These are phyloP conservation scores for Nephila pilipes DNA, from an alignment of 1,140 invertebrate genomes.

Conservation along the genomic window DNA sequence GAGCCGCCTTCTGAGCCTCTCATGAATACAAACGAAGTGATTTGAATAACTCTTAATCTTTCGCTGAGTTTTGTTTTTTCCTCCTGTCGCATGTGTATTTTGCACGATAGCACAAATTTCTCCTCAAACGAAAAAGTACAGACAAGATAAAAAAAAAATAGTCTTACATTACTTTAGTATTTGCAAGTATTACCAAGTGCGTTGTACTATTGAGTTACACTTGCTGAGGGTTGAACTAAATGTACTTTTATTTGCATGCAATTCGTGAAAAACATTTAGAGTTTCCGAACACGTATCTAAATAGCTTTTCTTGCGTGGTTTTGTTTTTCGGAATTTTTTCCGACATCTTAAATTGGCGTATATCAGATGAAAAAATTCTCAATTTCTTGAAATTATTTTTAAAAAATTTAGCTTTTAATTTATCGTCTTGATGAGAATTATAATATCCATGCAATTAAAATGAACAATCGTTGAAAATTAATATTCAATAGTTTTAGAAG, in stretches of 20 bases:
- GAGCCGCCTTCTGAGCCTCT: not conserved
- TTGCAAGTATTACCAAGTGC: not conserved
- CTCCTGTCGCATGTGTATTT: not conserved
- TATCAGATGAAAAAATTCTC: not conserved
- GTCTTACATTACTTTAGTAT: not conserved
- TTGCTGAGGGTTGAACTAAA: not conserved
- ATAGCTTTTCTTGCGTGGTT: not conserved
- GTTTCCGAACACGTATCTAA: not conserved
- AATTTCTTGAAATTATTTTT: too few species aligned
- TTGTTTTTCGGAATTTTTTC: not conserved
- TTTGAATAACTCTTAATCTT: conserved; percentile 50
- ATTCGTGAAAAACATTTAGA: conserved; percentile 5
- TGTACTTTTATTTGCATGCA: not conserved
- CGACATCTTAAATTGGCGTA: not conserved
- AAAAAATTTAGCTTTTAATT: too few species aligned
- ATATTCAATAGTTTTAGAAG: too few species aligned
- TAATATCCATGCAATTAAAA: too few species aligned
- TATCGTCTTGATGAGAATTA: too few species aligned
- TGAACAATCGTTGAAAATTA: too few species aligned
- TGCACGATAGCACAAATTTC: not conserved
- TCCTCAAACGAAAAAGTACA: not conserved
- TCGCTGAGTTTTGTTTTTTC: conserved; percentile 20
- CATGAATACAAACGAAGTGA: conserved; percentile 51
- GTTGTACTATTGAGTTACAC: not conserved
- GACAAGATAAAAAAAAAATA: not conserved